Conservation (phyloP, 2,888 invertebrate genomes). For the Elmis aenea region DNA sequence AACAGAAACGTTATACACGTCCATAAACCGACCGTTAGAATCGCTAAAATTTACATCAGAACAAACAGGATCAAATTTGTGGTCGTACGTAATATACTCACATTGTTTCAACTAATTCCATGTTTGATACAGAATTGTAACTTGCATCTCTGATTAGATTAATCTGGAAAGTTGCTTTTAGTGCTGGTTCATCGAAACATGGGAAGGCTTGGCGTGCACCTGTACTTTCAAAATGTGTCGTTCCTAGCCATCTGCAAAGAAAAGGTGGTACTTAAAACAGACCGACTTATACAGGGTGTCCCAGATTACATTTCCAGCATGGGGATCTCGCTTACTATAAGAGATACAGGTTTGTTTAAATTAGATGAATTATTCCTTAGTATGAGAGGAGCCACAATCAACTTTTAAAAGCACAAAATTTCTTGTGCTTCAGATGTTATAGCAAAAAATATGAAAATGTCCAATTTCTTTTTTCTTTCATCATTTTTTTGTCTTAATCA, state of each 20-base stretch:
- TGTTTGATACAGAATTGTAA: constrained; percentile 14
- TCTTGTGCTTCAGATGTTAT: too few relatives aligned
- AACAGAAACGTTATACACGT: constrained; percentile 10
- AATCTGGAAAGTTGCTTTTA: constrained; percentile 40
- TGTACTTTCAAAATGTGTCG: constrained; percentile 63
- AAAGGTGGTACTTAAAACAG: too few relatives aligned
- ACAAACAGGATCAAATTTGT: neutral
- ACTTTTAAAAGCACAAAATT: too few relatives aligned
- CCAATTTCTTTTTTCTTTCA: too few relatives aligned
- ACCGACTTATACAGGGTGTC: neutral
- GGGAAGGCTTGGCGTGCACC: constrained; percentile 68
- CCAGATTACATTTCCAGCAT: constrained; percentile 1
- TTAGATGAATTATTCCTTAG: too few relatives aligned
- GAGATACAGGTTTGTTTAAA: too few relatives aligned
- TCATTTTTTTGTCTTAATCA: too few relatives aligned
- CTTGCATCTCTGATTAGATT: constrained; percentile 34
- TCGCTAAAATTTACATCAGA: neutral
- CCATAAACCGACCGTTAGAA: constrained; percentile 4
- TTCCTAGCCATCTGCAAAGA: constrained; percentile 41
- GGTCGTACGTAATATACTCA: neutral
- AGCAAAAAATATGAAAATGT: too few relatives aligned
- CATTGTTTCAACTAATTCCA: constrained; percentile 5
- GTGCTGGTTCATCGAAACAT: constrained; percentile 64
- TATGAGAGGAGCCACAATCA: too few relatives aligned
- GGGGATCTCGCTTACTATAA: too few relatives aligned